Base-by-base conservation (phyloP, 2,113 vertebrate genomes). In the Clarias batrachus region DNA sequence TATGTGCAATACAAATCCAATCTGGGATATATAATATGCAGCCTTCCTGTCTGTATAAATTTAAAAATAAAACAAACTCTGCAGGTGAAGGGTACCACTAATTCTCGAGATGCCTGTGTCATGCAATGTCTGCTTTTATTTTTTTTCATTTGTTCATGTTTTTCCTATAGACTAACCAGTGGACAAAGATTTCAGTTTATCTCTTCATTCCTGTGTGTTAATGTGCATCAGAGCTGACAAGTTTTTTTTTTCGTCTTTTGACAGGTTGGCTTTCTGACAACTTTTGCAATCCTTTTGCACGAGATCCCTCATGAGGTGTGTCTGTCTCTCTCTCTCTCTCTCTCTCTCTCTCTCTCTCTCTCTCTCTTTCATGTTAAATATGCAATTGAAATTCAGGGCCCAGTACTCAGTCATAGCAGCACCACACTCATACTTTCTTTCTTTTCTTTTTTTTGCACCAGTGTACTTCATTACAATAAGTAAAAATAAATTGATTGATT, bases 271-370 rank as follows among this genome's bases (percentile, higher is more conserved):
- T 94, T 97, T 83, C 95, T 99, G 83, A 99, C 98, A 27, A 99
- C 98, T 9, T 91, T 97, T 91, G 98, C 98, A 85, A 99, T 99
- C 90, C 95, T 99, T 48, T 95, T 99, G 82, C 98, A 99, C 1
- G 98, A 99, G 94, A 99, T 99, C 63, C 98, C 98, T 82, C 98
- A 99, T 0, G 98, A 99, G 97, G 98, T 99, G 89, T 95, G 96
- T 89, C 70, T 56, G 13, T 41, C 19, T 74, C 12, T 82, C 13
- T 62, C n/a, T 85, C 57, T 65, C 65, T 62, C 48, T 21, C 9
- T 21, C 13, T 87, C n/a, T 57, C 11, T 59, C 23, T n/a, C 68
- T 82, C 6, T 54, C 13, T 62, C 30, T n/a, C 16, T 73, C 11
- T 25, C n/a, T n/a, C n/a, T n/a, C n/a, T 16, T 62, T n/a, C 1